Conservation (phyloP, 2,797 vertebrate genomes). For the Sus cebifrons region DNA sequence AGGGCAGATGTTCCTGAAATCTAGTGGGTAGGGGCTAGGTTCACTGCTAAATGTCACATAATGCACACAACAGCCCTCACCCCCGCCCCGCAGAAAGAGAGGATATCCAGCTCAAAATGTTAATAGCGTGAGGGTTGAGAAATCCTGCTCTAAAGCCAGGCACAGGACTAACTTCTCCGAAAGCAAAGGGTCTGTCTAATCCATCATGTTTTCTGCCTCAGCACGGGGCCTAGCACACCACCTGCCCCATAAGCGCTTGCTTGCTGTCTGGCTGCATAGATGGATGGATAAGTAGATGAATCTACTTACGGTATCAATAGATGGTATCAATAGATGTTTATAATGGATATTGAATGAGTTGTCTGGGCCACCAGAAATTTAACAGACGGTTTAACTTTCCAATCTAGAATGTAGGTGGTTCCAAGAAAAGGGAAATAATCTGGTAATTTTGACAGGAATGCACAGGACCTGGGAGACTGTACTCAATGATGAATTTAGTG, state of each 20-base stretch:
- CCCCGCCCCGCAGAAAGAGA: neutral
- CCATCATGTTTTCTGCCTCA: neutral
- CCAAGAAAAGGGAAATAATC: neutral
- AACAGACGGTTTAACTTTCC: conserved; percentile 34
- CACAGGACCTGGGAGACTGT: neutral
- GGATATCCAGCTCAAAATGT: neutral
- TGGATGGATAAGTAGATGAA: neutral
- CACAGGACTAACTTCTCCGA: conserved; percentile 44
- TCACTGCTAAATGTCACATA: neutral
- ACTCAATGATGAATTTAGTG: neutral
- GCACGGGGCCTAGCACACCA: neutral
- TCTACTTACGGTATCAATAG: neutral
- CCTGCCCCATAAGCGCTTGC: neutral
- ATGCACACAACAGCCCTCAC: neutral
- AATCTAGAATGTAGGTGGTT: neutral
- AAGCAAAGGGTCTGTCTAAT: conserved; percentile 8
- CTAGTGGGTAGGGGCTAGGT: neutral
- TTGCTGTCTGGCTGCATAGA: neutral
- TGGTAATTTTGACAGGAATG: neutral
- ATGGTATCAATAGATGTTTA: neutral
- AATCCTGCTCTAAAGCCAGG: neutral
- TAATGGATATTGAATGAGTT: neutral
- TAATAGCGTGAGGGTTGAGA: neutral
- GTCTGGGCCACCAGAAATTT: conserved; percentile 32
- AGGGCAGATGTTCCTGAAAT: neutral